Conservation (phyloP, 2,113 vertebrate genomes). For the Malurus cyaneus region DNA sequence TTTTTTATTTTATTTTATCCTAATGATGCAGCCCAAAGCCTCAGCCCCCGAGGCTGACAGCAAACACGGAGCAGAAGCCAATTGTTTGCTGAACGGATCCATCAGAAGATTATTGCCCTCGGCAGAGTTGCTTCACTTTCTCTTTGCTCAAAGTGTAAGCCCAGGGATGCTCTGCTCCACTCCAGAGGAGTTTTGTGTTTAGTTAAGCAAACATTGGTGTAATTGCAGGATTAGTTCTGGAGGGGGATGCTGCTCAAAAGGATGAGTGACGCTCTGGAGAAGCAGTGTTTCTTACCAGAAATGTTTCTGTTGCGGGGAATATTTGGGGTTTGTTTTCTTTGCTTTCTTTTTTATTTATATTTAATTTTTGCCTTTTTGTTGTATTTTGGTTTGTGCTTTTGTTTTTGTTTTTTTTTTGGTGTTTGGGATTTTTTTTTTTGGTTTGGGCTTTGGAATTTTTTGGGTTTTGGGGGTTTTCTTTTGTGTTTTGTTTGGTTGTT, state of each 20-base stretch:
- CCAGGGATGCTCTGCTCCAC: not conserved
- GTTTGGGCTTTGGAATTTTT: no score
- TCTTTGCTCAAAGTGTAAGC: not conserved
- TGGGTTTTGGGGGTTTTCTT: no score
- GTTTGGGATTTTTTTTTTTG: no score
- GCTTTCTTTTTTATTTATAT: not conserved
- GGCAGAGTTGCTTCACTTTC: not conserved
- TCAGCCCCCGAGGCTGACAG: not conserved
- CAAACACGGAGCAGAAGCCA: not conserved
- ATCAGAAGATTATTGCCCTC: not conserved
- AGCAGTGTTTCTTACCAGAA: not conserved
- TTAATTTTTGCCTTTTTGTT: not conserved
- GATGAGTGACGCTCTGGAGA: not conserved
- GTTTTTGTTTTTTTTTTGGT: no score
- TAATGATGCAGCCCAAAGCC: not conserved
- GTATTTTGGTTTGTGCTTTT: no score
- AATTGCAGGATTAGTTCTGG: slow-evolving; percentile 46
- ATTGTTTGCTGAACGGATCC: slow-evolving; percentile 16
- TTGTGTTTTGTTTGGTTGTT: no score
- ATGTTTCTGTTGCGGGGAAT: not conserved
- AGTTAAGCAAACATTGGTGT: slow-evolving; percentile 1
- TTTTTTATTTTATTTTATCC: slow-evolving; percentile 1
- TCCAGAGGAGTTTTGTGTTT: not conserved
- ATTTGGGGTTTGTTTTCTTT: no score
- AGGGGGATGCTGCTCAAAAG: not conserved